These are phyloP conservation scores for Archilochus colubris DNA, from an alignment of 2,113 vertebrate genomes.

Conservation along the genomic window DNA sequence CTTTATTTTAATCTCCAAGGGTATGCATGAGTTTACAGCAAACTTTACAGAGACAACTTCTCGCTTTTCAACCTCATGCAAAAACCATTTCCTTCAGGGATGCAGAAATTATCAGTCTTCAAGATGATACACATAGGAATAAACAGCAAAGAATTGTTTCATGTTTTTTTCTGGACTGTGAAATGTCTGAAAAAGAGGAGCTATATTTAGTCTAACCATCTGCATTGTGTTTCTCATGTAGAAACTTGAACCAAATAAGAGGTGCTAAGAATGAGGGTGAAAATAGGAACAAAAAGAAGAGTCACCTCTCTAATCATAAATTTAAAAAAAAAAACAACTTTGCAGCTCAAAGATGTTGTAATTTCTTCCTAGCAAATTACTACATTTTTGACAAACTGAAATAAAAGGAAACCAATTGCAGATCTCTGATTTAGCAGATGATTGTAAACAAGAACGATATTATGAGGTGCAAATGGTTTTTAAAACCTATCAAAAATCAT, in stretches of 20 bases:
- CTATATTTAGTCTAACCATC: not conserved
- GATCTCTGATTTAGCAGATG: not conserved
- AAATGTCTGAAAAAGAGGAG: not conserved
- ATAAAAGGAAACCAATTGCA: not conserved
- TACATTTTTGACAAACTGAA: not conserved
- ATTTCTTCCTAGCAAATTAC: not conserved
- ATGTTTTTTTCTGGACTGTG: not conserved
- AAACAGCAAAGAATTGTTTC: not conserved
- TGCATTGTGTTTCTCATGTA: not conserved
- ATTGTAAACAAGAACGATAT: not conserved
- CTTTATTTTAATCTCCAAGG: not conserved
- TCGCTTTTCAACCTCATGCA: not conserved
- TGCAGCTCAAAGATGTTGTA: not conserved
- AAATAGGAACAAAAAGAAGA: not conserved
- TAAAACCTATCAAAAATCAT: not conserved
- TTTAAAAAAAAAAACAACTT: not conserved
- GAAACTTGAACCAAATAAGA: not conserved
- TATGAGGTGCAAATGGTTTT: not conserved
- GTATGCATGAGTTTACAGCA: not conserved
- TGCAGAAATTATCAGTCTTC: not conserved
- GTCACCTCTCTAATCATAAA: not conserved
- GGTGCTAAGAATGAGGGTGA: not conserved
- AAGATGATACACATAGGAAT: not conserved
- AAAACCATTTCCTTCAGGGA: not conserved
- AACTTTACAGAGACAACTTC: not conserved